Percentiles rank a stretch among this genome's conserved stretches.
phyloP scores from a whole-genome alignment of 2,113 vertebrate species.

The Pluvianellus socialis region DNA sequence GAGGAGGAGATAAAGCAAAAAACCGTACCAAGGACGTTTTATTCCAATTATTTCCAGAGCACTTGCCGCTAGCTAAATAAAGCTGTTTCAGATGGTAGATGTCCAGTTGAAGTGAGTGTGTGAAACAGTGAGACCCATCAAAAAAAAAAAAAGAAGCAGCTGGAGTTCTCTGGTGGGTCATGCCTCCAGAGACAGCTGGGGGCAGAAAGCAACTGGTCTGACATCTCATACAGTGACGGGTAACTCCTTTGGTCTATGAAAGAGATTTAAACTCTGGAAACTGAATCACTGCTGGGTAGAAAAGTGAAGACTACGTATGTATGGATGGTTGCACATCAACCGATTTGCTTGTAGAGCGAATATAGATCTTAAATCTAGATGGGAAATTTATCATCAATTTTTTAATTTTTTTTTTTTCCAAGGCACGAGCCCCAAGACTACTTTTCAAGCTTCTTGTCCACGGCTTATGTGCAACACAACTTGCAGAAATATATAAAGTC shows the following conservation, averaged over 20 bases:
- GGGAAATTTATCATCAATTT: not conserved
- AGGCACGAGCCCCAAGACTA: not conserved
- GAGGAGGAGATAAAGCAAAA: constrained; percentile 44
- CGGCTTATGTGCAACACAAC: not conserved
- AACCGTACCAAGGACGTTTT: not conserved
- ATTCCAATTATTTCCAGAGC: constrained; percentile 15
- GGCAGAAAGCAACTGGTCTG: constrained; percentile 82
- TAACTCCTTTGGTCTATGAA: not conserved
- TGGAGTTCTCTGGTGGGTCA: constrained; percentile 68
- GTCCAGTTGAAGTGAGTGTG: constrained; percentile 68
- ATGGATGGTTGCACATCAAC: not conserved
- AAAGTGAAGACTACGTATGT: accelerated
- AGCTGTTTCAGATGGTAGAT: constrained; percentile 10
- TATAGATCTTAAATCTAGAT: not conserved
- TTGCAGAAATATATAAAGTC: not conserved
- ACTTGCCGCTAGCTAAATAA: constrained; percentile 31
- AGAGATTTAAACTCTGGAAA: not conserved
- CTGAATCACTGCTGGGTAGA: not conserved
- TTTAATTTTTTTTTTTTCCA: not conserved
- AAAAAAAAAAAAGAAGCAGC: not conserved
- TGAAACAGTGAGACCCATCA: constrained; percentile 64
- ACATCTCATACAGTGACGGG: not conserved
- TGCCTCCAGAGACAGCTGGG: constrained; percentile 87
- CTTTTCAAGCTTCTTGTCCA: not conserved
- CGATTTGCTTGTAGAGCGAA: not conserved